Evolutionary conservation across 2,888 invertebrate genomes (phyloP).

Genomic region (Paralinhomoeus sp.): DNA sequence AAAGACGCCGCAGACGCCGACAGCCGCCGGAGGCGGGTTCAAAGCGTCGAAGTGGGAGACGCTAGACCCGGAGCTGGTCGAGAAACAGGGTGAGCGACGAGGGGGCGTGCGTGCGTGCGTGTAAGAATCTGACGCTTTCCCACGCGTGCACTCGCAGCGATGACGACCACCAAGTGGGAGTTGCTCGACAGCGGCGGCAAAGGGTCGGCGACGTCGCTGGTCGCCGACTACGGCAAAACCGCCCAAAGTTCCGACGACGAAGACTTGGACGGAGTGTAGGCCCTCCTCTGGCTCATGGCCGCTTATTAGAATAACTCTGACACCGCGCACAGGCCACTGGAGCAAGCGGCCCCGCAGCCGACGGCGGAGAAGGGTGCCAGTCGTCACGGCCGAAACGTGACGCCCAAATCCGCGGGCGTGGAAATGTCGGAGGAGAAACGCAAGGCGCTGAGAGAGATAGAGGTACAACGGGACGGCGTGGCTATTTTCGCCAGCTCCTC

Average conservation of each 20-base stretch:
- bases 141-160: slow-evolving; percentile 35
- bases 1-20: background rate
- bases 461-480: slow-evolving; percentile 31
- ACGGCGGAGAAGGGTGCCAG: slow-evolving; percentile 2
- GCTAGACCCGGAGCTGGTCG: slow-evolving; percentile 61
- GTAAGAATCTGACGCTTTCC: background rate
- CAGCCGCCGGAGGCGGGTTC: slow-evolving; percentile 27
- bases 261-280: slow-evolving; percentile 11
- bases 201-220: slow-evolving; percentile 7
- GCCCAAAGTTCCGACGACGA: slow-evolving; percentile 29
- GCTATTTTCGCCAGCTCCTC: background rate
- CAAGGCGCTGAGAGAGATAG: slow-evolving; percentile 51
- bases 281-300: background rate
- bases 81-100: slow-evolving; percentile 32
- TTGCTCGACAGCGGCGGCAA: slow-evolving; percentile 38
- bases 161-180: slow-evolving; percentile 72
- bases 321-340: background rate
- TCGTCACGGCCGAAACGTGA: slow-evolving; percentile 5
- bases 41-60: slow-evolving; percentile 89
- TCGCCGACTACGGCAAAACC: background rate
- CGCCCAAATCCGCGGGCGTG: slow-evolving; percentile 4
- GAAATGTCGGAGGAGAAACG: slow-evolving; percentile 28
- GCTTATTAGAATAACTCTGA: background rate
- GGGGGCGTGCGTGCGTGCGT: background rate
- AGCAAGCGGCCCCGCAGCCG: background rate